phyloP scores from a whole-genome alignment of 2,113 vertebrate species.

The Notarius quadriscutis region DNA sequence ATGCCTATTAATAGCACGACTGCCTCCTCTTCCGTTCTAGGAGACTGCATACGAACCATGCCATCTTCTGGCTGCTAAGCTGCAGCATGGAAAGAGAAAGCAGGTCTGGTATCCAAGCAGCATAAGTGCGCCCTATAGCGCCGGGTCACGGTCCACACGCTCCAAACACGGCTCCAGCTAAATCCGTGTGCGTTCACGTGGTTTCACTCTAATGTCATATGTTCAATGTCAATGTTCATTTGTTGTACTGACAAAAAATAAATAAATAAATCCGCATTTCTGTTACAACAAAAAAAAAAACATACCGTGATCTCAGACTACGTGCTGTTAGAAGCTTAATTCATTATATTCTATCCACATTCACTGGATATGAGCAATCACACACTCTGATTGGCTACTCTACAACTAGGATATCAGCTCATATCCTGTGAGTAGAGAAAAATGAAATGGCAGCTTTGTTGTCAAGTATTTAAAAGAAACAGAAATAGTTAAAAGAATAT shows the following conservation, averaged over 20 bases:
- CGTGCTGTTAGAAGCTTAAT: not conserved
- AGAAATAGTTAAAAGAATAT: too few species aligned
- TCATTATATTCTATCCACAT: too few species aligned
- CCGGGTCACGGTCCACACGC: not conserved
- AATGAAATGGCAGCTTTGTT: too few species aligned
- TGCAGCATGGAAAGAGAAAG: constrained; percentile 60
- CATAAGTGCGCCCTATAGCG: not conserved
- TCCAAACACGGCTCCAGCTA: not conserved
- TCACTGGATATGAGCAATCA: too few species aligned
- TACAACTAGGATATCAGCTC: too few species aligned
- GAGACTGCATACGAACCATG: constrained; percentile 79
- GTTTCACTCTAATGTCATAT: not conserved
- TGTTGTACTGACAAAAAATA: not conserved
- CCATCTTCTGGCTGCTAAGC: constrained; percentile 82
- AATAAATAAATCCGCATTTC: not conserved
- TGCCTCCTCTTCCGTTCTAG: constrained; percentile 62
- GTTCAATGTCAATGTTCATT: not conserved
- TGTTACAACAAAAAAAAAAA: not conserved
- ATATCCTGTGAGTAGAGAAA: too few species aligned
- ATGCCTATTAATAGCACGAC: constrained; percentile 72
- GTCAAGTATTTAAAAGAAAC: too few species aligned
- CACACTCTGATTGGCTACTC: too few species aligned
- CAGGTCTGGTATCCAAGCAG: not conserved
- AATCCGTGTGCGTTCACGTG: not conserved
- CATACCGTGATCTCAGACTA: not conserved